These are phyloP conservation scores for Chaunax sp. DNA, from an alignment of 2,797 vertebrate species.

Conservation along the genomic window DNA sequence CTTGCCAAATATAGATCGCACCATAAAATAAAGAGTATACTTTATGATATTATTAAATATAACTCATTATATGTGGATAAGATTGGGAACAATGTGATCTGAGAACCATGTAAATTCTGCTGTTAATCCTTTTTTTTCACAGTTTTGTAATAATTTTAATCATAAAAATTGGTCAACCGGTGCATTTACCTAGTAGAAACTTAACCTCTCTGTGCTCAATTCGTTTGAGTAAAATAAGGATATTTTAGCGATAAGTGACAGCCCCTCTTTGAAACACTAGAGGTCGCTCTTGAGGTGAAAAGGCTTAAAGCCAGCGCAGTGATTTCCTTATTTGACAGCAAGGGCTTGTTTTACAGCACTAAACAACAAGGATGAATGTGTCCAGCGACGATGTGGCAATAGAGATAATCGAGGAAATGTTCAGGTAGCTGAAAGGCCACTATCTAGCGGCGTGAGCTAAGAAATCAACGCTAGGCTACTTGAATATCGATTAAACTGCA, in stretches of 20 bases:
- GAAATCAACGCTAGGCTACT: slow-evolving; percentile 5
- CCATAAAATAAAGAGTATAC: not conserved
- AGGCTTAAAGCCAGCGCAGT: slow-evolving; percentile 38
- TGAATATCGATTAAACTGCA: slow-evolving; percentile 43
- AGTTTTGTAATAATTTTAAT: too few species aligned
- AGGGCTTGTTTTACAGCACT: slow-evolving; percentile 64
- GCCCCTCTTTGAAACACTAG: slow-evolving; percentile 52
- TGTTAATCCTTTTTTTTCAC: rapidly evolving
- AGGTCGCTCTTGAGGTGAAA: slow-evolving; percentile 75
- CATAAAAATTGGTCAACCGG: too few species aligned
- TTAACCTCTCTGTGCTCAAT: too few species aligned
- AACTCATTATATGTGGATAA: not conserved
- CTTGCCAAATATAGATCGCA: too few species aligned
- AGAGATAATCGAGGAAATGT: slow-evolving; percentile 26
- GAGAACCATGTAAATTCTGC: not conserved
- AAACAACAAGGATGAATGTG: slow-evolving; percentile 72
- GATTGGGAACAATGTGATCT: not conserved
- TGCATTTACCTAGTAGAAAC: too few species aligned
- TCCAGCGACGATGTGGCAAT: slow-evolving; percentile 37
- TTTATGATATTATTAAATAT: not conserved
- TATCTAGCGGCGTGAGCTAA: not conserved
- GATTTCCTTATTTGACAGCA: slow-evolving; percentile 72
- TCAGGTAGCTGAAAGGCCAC: slow-evolving; percentile 29
- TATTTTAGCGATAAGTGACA: not conserved
- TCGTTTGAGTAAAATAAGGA: too few species aligned